Conservation (phyloP, 2,888 invertebrate species). For the Polietes domitor region DNA sequence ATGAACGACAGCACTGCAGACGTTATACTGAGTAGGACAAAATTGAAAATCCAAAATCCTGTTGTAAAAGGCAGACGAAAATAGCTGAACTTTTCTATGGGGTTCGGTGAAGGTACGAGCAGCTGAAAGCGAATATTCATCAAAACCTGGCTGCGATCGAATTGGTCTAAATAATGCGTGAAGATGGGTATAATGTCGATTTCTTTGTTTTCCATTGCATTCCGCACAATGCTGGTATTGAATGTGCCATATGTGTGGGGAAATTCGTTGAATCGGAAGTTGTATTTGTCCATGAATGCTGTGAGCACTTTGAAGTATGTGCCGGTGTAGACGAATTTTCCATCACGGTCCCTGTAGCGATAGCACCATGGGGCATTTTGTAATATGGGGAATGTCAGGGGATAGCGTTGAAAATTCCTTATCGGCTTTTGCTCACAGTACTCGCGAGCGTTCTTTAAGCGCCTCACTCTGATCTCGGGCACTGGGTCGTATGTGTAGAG, state of each 20-base stretch:
- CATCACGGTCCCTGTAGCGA: background rate
- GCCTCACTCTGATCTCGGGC: background rate
- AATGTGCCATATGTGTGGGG: background rate
- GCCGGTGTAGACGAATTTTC: background rate
- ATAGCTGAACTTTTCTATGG: background rate
- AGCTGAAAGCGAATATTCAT: background rate
- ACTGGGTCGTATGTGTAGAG: slow-evolving; percentile 28
- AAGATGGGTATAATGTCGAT: background rate
- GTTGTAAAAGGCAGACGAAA: slow-evolving; percentile 34
- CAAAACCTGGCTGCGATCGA: background rate
- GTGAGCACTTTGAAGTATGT: background rate
- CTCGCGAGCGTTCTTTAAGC: background rate
- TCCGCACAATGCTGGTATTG: background rate
- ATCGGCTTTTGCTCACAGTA: background rate
- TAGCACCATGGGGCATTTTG: background rate
- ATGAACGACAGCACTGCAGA: background rate
- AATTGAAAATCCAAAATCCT: slow-evolving; percentile 34
- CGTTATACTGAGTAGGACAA: background rate
- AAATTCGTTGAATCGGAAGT: slow-evolving; percentile 19
- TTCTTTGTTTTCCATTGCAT: background rate
- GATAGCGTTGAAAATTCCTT: slow-evolving; percentile 4
- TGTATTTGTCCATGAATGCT: slow-evolving; percentile 25
- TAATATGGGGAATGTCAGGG: background rate
- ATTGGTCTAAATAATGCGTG: background rate
- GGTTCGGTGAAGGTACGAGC: slow-evolving; percentile 32